Evolutionary conservation across 2,888 invertebrate species (phyloP).

Genomic region (Melieria crassipennis): DNA sequence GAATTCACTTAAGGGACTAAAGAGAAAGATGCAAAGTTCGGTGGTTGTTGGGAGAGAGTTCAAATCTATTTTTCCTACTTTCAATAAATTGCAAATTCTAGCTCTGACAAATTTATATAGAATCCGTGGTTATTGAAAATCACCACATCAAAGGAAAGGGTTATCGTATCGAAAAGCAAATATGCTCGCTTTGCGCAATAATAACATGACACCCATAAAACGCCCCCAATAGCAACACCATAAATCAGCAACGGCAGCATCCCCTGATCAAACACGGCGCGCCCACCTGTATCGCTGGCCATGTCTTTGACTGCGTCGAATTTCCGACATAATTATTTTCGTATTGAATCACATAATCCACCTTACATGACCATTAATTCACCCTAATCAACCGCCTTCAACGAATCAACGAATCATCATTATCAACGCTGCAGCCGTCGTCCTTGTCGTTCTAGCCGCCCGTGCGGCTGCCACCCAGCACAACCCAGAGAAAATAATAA

Average conservation of each 20-base stretch:
- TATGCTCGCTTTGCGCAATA: no score
- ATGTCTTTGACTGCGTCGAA: conserved; percentile 51
- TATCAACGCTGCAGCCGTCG: conserved; percentile 32
- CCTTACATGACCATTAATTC: conserved; percentile 66
- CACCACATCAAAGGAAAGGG: no score
- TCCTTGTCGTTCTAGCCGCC: not conserved
- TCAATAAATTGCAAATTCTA: no score
- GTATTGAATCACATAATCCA: conserved; percentile 62
- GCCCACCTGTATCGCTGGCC: conserved; percentile 39
- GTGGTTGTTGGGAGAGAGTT: no score
- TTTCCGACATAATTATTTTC: conserved; percentile 64
- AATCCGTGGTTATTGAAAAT: no score
- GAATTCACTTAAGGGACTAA: no score
- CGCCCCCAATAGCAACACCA: conserved; percentile 11
- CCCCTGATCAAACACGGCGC: not conserved
- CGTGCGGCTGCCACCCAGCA: not conserved
- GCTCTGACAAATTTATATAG: no score
- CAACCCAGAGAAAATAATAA: conserved; percentile 52
- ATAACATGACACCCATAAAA: conserved; percentile 18
- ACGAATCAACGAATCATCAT: conserved; percentile 49
- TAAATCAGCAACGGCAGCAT: conserved; percentile 17
- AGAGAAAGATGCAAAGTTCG: no score
- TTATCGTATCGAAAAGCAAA: no score
- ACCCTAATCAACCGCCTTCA: conserved; percentile 62
- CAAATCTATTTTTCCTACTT: no score